Conservation (phyloP, 2,797 vertebrate genomes). For the Sciurus carolinensis region DNA sequence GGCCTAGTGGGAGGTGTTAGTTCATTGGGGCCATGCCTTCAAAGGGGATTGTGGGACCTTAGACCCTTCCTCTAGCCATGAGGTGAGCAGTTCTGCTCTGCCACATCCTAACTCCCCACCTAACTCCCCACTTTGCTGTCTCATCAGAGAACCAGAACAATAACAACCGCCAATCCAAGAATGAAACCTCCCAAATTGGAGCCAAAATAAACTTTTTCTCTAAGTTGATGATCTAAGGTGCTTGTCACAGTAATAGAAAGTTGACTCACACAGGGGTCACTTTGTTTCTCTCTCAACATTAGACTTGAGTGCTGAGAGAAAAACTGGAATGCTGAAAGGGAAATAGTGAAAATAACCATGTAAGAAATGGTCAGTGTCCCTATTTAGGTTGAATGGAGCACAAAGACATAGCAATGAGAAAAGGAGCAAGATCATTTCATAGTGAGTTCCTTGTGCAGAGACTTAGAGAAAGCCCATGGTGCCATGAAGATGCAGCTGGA, state of each 20-base stretch:
- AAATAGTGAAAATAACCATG: background rate
- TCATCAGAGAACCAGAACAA: background rate
- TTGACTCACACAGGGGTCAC: background rate
- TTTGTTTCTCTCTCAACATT: background rate
- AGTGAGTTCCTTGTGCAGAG: background rate
- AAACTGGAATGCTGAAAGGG: background rate
- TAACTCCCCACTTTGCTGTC: too few species aligned
- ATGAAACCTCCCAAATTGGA: background rate
- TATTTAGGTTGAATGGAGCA: background rate
- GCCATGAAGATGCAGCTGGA: conserved; percentile 44
- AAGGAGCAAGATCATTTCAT: background rate
- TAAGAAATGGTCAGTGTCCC: background rate
- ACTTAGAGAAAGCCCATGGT: background rate
- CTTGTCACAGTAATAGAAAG: background rate
- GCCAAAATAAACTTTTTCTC: background rate
- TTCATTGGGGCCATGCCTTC: too few species aligned
- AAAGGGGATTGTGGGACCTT: background rate
- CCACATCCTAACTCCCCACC: too few species aligned
- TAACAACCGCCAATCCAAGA: background rate
- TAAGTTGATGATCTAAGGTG: background rate
- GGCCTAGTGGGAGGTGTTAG: too few species aligned
- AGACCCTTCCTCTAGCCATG: background rate
- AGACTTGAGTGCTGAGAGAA: background rate
- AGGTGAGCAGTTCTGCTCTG: background rate
- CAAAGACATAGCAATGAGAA: background rate